Percentiles rank a stretch among this genome's conserved stretches.
Evolutionary conservation across 2,797 vertebrate genomes (phyloP).

Genomic region (Spinus pinus): DNA sequence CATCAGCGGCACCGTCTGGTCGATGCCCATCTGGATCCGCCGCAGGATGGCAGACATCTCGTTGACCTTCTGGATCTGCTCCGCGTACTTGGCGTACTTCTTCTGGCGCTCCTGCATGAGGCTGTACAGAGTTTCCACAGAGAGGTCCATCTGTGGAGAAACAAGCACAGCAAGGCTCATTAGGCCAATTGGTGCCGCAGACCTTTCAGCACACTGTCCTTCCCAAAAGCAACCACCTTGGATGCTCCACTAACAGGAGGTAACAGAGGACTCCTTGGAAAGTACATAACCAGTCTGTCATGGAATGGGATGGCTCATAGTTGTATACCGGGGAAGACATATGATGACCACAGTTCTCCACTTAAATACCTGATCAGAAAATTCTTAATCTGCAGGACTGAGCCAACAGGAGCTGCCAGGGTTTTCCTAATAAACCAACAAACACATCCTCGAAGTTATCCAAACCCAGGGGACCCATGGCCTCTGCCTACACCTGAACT

Average conservation of each 20-base stretch:
- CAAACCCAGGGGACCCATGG: neutral
- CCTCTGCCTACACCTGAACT: neutral
- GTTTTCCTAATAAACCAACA: neutral
- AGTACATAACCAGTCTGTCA: neutral
- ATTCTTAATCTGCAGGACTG: neutral
- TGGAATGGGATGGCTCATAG: neutral
- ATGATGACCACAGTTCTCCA: neutral
- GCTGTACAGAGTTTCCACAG: conserved; percentile 92
- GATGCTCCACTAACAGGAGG: neutral
- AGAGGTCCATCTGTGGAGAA: conserved; percentile 89
- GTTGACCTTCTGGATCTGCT: conserved; percentile 99
- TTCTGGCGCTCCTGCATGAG: conserved; percentile 99
- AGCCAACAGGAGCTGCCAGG: neutral
- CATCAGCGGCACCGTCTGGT: conserved; percentile 95
- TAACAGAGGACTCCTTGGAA: neutral
- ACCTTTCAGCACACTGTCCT: neutral
- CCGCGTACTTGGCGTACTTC: conserved; percentile 95
- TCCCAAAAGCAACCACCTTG: neutral
- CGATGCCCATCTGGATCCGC: conserved; percentile 98
- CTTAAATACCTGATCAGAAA: neutral
- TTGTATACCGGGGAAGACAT: neutral
- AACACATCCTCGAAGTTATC: neutral
- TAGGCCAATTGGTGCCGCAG: neutral
- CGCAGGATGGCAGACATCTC: conserved; percentile 98
- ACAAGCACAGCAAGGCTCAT: neutral